phyloP scores from a whole-genome alignment of 2,888 invertebrate genomes.

The Junonia oenone region DNA sequence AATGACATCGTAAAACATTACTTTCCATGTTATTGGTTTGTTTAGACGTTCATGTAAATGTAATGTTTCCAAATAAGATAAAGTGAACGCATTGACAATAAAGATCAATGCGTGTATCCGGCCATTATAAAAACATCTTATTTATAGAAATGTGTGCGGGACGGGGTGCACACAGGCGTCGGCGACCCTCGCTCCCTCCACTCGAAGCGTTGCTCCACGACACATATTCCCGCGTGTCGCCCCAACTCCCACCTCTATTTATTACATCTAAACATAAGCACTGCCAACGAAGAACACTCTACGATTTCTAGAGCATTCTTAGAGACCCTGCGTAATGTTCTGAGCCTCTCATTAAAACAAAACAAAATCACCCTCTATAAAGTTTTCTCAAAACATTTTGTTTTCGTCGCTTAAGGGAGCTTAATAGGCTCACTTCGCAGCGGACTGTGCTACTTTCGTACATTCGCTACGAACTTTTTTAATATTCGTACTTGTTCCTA shows the following conservation, averaged over 20 bases:
- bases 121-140: conserved; percentile 37
- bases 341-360: conserved; percentile 33
- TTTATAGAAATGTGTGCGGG: conserved; percentile 29
- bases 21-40: neutral
- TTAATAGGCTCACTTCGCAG: conserved; percentile 31
- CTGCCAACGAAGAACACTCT: conserved; percentile 31
- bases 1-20: neutral
- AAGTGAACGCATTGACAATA: conserved; percentile 26
- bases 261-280: conserved; percentile 35
- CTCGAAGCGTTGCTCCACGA: conserved; percentile 41
- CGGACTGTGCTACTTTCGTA: conserved; percentile 28
- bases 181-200: conserved; percentile 38
- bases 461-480: conserved; percentile 33
- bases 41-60: neutral
- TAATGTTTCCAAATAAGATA: conserved; percentile 9
- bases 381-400: conserved; percentile 23
- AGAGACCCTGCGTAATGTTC: conserved; percentile 27
- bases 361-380: conserved; percentile 26
- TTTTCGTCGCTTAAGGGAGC: conserved; percentile 29
- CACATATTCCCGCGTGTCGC: conserved; percentile 36
- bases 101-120: conserved; percentile 38
- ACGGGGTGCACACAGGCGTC: conserved; percentile 29
- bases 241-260: conserved; percentile 32
- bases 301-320: conserved; percentile 27
- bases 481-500: conserved; percentile 29